These are phyloP conservation scores for Ips typographus DNA, from an alignment of 1,140 invertebrate species.

Conservation along the genomic window DNA sequence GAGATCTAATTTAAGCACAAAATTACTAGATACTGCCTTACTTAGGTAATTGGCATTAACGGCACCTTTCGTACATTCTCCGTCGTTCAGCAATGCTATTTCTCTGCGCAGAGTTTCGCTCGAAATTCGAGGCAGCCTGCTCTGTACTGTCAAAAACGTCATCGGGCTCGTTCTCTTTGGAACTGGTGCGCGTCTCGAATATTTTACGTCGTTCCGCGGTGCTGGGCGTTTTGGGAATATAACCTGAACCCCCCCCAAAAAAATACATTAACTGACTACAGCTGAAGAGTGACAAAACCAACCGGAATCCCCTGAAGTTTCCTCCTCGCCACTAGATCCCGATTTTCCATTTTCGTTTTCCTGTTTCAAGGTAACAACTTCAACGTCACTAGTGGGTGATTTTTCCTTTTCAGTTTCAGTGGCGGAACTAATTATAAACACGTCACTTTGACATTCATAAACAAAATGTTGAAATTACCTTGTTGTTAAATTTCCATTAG, in stretches of 20 bases:
- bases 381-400: conserved; percentile 36
- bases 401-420: conserved; percentile 34
- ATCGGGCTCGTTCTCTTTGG: conserved; percentile 51
- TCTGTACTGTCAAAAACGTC: conserved; percentile 48
- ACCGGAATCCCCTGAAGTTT: conserved; percentile 52
- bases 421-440: too few species aligned
- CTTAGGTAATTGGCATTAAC: conserved; percentile 44
- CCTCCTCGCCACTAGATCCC: conserved; percentile 63
- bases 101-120: conserved; percentile 58
- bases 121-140: conserved; percentile 56
- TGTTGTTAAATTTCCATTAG: neutral
- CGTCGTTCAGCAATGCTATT: conserved; percentile 76
- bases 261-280: neutral
- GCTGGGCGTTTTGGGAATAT: conserved; percentile 67
- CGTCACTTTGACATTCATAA: too few species aligned
- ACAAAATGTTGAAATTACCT: neutral
- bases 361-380: conserved; percentile 17
- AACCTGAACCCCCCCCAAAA: conserved; percentile 42
- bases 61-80: conserved; percentile 72
- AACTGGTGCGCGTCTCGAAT: conserved; percentile 58
- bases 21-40: neutral
- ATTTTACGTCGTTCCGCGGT: conserved; percentile 72
- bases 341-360: conserved; percentile 60
- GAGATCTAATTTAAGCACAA: conserved; percentile 34
- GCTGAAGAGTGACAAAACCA: neutral